A percentile compares a stretch with the other conserved stretches of the same genome.
Evolutionary conservation across 2,888 invertebrate genomes (phyloP).

Genomic region (Idaea dimidiata): DNA sequence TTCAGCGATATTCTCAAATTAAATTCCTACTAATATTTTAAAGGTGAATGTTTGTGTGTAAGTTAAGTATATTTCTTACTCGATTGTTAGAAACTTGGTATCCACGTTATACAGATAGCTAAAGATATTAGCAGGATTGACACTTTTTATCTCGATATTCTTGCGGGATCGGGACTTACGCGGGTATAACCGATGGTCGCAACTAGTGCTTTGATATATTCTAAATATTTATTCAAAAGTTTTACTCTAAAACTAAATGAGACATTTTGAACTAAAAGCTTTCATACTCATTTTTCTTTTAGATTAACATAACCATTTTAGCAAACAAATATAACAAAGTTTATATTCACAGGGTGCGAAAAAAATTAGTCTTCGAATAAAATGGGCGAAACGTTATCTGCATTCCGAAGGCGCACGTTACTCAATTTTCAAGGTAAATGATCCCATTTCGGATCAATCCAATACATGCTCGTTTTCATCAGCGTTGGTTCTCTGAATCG

Average conservation of each 20-base stretch:
- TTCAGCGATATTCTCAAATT: too few relatives aligned
- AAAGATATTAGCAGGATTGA: too few relatives aligned
- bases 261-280: background rate
- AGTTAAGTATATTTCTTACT: too few relatives aligned
- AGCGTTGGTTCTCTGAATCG: constrained; percentile 6
- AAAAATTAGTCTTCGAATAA: background rate
- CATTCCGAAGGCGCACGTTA: constrained; percentile 45
- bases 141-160: too few relatives aligned
- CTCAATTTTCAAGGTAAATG: constrained; percentile 51
- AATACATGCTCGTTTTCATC: constrained; percentile 25
- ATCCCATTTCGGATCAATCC: constrained; percentile 44
- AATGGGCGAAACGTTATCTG: constrained; percentile 36
- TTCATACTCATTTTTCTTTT: background rate
- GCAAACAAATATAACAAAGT: background rate
- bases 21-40: too few relatives aligned
- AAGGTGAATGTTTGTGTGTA: too few relatives aligned
- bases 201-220: too few relatives aligned
- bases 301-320: background rate
- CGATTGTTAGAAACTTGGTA: too few relatives aligned
- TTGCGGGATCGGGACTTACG: too few relatives aligned
- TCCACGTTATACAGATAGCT: too few relatives aligned
- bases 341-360: background rate
- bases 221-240: background rate
- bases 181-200: too few relatives aligned
- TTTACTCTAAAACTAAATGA: background rate